phyloP scores from a whole-genome alignment of 2,113 vertebrate species.

The Macrotus californicus region DNA sequence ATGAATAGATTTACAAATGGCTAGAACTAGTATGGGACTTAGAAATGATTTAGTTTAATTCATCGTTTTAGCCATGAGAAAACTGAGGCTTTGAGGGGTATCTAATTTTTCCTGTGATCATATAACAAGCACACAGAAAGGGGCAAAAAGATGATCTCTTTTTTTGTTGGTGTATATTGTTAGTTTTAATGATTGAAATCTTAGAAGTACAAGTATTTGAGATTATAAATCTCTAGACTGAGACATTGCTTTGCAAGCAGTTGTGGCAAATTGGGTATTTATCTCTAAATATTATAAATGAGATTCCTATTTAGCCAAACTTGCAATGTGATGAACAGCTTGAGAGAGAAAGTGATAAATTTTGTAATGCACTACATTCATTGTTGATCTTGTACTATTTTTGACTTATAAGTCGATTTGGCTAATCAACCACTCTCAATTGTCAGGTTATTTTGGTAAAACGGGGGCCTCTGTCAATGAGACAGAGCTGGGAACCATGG shows the following conservation, averaged over 20 bases:
- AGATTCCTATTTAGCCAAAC: neutral
- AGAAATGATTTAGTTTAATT: constrained; percentile 8
- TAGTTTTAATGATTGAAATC: neutral
- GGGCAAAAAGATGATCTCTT: neutral
- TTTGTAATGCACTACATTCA: neutral
- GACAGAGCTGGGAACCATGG: neutral
- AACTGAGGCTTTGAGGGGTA: neutral
- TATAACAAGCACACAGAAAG: neutral
- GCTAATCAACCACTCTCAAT: neutral
- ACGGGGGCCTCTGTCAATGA: neutral
- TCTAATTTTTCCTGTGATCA: neutral
- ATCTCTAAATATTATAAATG: neutral
- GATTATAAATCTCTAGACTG: neutral
- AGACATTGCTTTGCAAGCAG: neutral
- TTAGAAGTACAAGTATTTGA: neutral
- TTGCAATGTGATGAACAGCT: neutral
- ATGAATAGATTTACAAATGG: neutral
- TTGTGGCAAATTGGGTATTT: neutral
- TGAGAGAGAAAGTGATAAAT: neutral
- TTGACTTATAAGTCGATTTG: neutral
- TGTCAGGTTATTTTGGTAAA: neutral
- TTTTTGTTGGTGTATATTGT: neutral
- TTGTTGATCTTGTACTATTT: neutral
- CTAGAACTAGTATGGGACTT: neutral
- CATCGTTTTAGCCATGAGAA: neutral